phyloP scores from a whole-genome alignment of 2,113 vertebrate species.

The Canis aureus region DNA sequence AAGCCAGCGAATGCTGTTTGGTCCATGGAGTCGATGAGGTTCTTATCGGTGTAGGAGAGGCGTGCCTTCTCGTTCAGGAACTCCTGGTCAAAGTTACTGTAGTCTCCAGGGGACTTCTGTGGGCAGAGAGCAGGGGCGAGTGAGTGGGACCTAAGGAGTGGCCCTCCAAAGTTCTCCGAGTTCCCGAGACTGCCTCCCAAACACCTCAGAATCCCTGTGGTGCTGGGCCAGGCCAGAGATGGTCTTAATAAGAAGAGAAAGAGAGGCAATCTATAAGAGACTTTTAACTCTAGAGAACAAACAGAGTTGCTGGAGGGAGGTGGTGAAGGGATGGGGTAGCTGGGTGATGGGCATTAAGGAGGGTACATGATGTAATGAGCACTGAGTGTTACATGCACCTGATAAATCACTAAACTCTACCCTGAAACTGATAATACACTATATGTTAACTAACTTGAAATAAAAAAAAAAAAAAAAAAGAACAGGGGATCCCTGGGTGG shows the following conservation, averaged over 20 bases:
- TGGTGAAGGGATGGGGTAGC: background rate
- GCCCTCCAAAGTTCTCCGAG: background rate
- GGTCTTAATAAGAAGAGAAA: background rate
- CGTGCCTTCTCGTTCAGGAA: constrained; percentile 97
- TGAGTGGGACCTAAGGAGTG: background rate
- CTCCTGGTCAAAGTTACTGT: constrained; percentile 98
- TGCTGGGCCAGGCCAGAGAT: background rate
- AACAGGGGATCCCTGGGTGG: too few species aligned
- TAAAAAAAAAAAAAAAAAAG: background rate
- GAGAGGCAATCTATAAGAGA: background rate
- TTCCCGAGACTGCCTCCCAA: background rate
- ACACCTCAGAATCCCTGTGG: background rate
- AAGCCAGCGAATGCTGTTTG: constrained; percentile 95
- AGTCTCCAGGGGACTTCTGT: constrained; percentile 95
- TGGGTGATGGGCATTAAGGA: background rate
- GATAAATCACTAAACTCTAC: background rate
- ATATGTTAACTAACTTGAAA: background rate
- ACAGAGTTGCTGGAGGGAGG: background rate
- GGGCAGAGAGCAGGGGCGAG: background rate
- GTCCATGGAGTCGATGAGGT: constrained; percentile 99
- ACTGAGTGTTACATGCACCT: background rate
- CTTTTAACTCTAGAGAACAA: background rate
- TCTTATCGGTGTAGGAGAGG: constrained; percentile 96
- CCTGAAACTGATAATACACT: background rate
- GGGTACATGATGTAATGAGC: background rate